Base-by-base conservation (phyloP, 2,113 vertebrate genomes). In the Saimiri boliviensis region DNA sequence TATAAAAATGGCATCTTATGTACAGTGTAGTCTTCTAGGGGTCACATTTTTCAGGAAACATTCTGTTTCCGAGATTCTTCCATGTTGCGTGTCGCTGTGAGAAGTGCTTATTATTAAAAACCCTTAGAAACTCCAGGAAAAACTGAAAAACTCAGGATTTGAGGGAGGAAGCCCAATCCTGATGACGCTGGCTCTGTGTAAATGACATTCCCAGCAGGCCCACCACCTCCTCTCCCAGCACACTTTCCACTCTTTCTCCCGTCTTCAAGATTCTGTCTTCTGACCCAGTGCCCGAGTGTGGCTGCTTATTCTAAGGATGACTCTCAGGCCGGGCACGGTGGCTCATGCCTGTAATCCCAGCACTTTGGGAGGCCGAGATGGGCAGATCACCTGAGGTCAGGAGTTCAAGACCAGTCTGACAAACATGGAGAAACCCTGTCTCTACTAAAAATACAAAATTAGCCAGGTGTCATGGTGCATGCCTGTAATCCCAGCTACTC, bases 21-120 rank as follows among this genome's bases (percentile, higher is more conserved):
- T 74, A 52, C 2, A 45, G 73, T 84, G 27, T 40, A 74, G 60
- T 86, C 70, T 93, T 74, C 58, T 63, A 11, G 68, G 40, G 86
- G 42, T 79, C 83, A 52, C 0, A 7, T 52, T 86, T 88, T 66
- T 82, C 47, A 74, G 42, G 85, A 96, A 96, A 70, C 35, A 66
- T 81, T 73, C 2, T 47, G 52, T 96, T 86, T 91, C 68, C 40
- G 54, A 77, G 73, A 83, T 66, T 82, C 60, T 87, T 92, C 40
- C 14, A 70, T 21, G 35, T 49, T 73, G 54, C 56, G 30, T 58
- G 47, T 47, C 89, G 58, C 73, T 71, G 9, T 35, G 66, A 80
- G 63, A 91, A 74, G n/a, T 40, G 32, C 13, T 81, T 58, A 20
- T 91, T 77, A 71, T 71, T 87, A 97, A 73, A 91, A 76, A 85